Percentiles rank a stretch among this genome's conserved stretches.
These are phyloP conservation scores for Oophaga sylvatica DNA, from an alignment of 2,797 vertebrate genomes.

Conservation along the genomic window DNA sequence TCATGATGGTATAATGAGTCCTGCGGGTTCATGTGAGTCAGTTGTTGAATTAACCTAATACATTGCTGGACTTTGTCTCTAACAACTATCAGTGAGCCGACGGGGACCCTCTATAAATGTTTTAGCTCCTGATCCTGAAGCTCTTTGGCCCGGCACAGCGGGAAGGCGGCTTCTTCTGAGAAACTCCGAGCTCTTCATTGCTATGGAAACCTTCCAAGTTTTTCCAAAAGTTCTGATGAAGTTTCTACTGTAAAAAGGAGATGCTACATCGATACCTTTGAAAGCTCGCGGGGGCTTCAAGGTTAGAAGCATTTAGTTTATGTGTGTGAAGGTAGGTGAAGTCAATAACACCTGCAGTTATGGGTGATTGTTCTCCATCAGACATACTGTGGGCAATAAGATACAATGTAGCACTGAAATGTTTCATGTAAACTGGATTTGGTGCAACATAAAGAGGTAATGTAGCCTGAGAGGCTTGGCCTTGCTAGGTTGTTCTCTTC, in stretches of 20 bases:
- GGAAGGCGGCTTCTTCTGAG: neutral
- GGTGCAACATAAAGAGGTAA: too few species aligned
- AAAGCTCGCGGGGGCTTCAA: neutral
- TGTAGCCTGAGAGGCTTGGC: too few species aligned
- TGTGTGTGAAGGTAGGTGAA: neutral
- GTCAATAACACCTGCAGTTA: neutral
- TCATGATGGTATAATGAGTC: neutral
- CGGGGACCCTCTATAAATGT: conserved; percentile 13
- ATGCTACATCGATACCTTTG: neutral
- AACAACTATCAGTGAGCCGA: neutral
- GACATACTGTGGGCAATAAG: neutral
- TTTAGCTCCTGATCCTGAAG: conserved; percentile 6
- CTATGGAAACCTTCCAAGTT: conserved; percentile 41
- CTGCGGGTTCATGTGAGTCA: neutral
- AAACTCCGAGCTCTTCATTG: conserved; percentile 5
- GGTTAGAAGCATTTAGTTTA: neutral
- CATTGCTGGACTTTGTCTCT: neutral
- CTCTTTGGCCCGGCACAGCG: neutral
- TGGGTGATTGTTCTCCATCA: neutral
- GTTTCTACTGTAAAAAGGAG: neutral
- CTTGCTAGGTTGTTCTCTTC: too few species aligned
- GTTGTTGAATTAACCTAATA: neutral
- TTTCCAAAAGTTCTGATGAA: conserved; percentile 29
- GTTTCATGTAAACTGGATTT: too few species aligned
- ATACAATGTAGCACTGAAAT: neutral